Conservation (phyloP, 1,140 invertebrate genomes). For the Maconellicoccus hirsutus region DNA sequence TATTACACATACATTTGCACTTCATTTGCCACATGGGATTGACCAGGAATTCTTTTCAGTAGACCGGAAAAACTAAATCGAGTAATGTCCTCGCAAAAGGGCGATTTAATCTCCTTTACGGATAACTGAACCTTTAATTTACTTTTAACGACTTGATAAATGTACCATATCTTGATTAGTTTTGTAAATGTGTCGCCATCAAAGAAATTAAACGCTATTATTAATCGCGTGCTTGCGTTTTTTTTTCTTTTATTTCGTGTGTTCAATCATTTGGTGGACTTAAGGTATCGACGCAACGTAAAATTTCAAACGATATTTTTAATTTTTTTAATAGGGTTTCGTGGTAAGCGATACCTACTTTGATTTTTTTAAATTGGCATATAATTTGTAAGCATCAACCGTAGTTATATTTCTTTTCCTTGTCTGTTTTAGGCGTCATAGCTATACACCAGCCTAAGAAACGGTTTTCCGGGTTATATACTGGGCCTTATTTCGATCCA, state of each 20-base stretch:
- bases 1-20: neutral
- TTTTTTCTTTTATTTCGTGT: neutral
- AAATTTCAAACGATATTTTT: no score
- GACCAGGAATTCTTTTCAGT: neutral
- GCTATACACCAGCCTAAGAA: constrained; percentile 23
- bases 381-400: no score
- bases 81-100: neutral
- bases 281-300: no score
- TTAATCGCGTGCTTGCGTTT: neutral
- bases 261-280: neutral
- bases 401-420: neutral
- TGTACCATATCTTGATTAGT: constrained; percentile 9
- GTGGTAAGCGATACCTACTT: no score
- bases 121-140: constrained; percentile 9
- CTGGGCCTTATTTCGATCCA: constrained; percentile 39
- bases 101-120: constrained; percentile 8
- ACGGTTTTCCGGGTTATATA: constrained; percentile 26
- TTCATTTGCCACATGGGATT: neutral
- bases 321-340: no score
- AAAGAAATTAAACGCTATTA: neutral
- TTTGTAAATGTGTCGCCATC: constrained; percentile 7
- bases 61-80: constrained; percentile 7
- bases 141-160: constrained; percentile 5
- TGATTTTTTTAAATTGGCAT: no score
- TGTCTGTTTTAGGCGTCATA: constrained; percentile 10